These are phyloP conservation scores for Bombus pascuorum DNA, from an alignment of 1,140 invertebrate species.

Conservation along the genomic window DNA sequence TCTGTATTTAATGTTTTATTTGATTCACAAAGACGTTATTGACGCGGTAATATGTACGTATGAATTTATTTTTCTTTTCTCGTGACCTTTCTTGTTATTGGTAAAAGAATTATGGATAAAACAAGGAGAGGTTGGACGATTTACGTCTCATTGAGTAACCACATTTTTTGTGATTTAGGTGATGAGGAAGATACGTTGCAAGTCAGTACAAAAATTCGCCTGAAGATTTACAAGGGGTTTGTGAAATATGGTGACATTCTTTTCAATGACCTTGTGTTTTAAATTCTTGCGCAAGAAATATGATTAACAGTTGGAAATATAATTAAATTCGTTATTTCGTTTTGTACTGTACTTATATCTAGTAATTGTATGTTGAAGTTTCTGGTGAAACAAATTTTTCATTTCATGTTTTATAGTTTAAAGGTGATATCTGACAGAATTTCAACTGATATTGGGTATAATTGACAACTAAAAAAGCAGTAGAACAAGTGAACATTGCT, in stretches of 20 bases:
- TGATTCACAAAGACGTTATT: neutral
- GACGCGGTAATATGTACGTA: slow-evolving; percentile 11
- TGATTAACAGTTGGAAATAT: neutral
- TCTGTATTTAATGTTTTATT: neutral
- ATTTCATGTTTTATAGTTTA: too few relatives aligned
- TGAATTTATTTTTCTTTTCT: neutral
- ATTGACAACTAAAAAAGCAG: too few relatives aligned
- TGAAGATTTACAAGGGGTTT: slow-evolving; percentile 22
- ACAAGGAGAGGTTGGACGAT: too few relatives aligned
- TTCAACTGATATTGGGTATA: too few relatives aligned
- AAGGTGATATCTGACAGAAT: too few relatives aligned
- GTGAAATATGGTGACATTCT: neutral
- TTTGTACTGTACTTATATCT: neutral
- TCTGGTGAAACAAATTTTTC: neutral
- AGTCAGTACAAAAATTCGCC: neutral
- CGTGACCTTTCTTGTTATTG: too few relatives aligned
- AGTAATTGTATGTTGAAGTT: neutral
- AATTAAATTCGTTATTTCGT: neutral
- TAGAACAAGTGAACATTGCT: neutral
- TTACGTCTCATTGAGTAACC: too few relatives aligned
- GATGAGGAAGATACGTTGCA: neutral
- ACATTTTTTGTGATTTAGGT: neutral
- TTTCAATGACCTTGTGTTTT: neutral
- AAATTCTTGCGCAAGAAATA: neutral
- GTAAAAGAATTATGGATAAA: neutral